These are phyloP conservation scores for Helicoverpa zea DNA, from an alignment of 1,140 invertebrate species.

Conservation along the genomic window DNA sequence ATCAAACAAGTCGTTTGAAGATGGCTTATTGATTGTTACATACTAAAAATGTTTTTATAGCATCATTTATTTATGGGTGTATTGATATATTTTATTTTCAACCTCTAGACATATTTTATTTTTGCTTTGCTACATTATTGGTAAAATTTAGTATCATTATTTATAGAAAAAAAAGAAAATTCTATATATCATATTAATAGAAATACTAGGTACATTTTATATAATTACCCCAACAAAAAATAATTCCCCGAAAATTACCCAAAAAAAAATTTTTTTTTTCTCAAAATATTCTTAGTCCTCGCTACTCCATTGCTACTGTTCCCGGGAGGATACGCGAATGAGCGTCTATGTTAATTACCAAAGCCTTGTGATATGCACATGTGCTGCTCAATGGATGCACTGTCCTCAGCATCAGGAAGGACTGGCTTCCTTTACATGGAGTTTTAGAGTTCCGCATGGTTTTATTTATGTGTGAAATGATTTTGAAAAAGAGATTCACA, in stretches of 20 bases:
- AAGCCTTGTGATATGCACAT: conserved; percentile 68
- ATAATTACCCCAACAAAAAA: too few relatives aligned
- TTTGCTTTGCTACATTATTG: background rate
- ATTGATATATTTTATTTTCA: too few relatives aligned
- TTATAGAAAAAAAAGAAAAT: too few relatives aligned
- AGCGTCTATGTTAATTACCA: conserved; percentile 79
- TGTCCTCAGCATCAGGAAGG: conserved; percentile 54
- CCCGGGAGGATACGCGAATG: conserved; percentile 66
- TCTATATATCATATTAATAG: too few relatives aligned
- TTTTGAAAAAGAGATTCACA: background rate
- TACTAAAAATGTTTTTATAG: too few relatives aligned
- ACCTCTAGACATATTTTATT: background rate
- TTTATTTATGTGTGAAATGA: background rate
- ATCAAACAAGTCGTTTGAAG: too few relatives aligned
- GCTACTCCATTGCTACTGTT: conserved; percentile 61
- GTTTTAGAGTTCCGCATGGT: background rate
- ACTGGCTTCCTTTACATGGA: conserved; percentile 33
- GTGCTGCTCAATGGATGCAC: conserved; percentile 61
- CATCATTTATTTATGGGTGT: too few relatives aligned
- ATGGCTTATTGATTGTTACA: too few relatives aligned
- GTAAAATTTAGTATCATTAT: too few relatives aligned
- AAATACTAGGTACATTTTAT: too few relatives aligned
- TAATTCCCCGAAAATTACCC: background rate
- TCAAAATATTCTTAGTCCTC: background rate
- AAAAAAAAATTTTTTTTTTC: background rate